Evolutionary conservation across 2,888 invertebrate genomes (phyloP), one percentile per base, ranked within the genome.

Genomic region (Brenthis daphne): DNA sequence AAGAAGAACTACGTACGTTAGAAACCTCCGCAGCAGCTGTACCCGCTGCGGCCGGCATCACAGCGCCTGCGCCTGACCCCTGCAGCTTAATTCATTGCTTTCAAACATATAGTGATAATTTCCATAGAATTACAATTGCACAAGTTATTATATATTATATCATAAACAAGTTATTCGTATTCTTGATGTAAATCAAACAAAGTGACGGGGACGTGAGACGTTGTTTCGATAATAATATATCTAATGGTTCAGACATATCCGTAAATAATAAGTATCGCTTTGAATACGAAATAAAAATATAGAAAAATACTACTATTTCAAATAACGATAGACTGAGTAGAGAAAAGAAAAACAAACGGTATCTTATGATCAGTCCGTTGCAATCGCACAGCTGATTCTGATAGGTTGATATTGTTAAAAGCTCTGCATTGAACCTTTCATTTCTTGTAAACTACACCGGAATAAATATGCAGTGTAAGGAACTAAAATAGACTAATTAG

Each of bases 51-150:
- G n/a, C n/a, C 11, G 1, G 29, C 14, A 47, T 43, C 3, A 3
- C 24, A 47, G 58, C 33, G 60, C 50, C 29, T 50, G 60, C 48
- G 29, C 29, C 1, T 37, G 61, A 84, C 74, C 69, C 76, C 67
- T 64, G 73, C 75, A 71, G 76, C 64, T 70, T 74, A 70, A 76
- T 74, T 74, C 67, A 74, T 75, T 73, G 67, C 70, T 64, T 68
- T 69, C 65, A 12, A 51, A 73, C 69, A 68, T 70, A 57, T 58
- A 68, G 51, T 64, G 69, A 71, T 71, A 67, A 73, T 68, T 70
- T 55, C 57, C 53, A 16, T 64, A 51, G 55, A 68, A 72, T 53
- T 57, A 65, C 67, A 66, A 70, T 72, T 70, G 65, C 68, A 60
- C 64, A 65, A 65, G 60, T 60, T 14, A 48, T 24, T 48, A 24